Evolutionary conservation across 2,888 invertebrate genomes (phyloP), one percentile per base, ranked within the genome.

Genomic region (Allophyes oxyacanthae): DNA sequence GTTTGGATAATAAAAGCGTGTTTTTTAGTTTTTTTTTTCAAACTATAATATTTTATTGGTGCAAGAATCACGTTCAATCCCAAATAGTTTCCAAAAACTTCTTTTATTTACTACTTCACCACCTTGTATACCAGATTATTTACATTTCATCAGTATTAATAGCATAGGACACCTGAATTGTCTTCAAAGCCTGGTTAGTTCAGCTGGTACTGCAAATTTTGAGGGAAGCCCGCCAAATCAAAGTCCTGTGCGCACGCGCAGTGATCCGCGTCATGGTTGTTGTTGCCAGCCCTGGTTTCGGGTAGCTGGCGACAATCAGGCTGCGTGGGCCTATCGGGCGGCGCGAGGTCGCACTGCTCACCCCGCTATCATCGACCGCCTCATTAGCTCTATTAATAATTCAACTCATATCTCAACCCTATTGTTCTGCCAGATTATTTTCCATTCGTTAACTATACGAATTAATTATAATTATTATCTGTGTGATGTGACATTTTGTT

Each of bases 331-430:
- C 87, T 91, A 91, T 92, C 92, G 72, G 54, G 72, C 69, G 77
- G 81, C 88, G 89, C 91, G 92, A 92, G 91, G 92, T 89, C 85
- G 89, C 85, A 75, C 84, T 88, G 91, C 88, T 92, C 92, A 91
- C 92, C 92, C 92, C 84, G 83, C 88, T 71, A 75, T 91, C 74
- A 69, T 61, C 53, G 61, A 91, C 90, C 91, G 88, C 83, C 90
- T 90, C 89, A 88, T 90, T 92, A 89, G 81, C 88, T 85, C 88
- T 91, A 92, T 91, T 91, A 90, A 91, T 92, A 91, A 91, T 90
- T 90, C 91, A 91, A 88, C 87, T 87, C 83, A 77, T 89, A 90
- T 89, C 89, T 85, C 84, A 80, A 84, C 86, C 85, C 88, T 88
- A 90, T 90, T 90, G 90, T 88, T 88, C 83, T 86, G 81, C 78